Base-by-base conservation (phyloP, 2,888 invertebrate species). In the Pseudoips prasinana region DNA sequence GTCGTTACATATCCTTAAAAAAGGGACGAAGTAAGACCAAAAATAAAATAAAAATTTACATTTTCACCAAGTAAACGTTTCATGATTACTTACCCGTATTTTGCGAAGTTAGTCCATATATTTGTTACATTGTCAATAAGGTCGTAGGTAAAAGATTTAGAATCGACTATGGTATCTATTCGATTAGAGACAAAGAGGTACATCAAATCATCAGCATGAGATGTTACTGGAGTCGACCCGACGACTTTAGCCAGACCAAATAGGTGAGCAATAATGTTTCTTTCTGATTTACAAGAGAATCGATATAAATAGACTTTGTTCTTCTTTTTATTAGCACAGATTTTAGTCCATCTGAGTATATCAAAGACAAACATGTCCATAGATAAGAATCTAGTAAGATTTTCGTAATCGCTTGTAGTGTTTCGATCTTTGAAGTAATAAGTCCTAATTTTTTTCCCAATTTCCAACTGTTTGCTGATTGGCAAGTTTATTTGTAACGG, bases 71-170 rank as follows among this genome's bases (percentile, higher is more conserved):
- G n/a, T n/a, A n/a, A n/a, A n/a, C n/a, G n/a, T n/a, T n/a, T n/a
- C n/a, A n/a, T n/a, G n/a, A n/a, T n/a, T n/a, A 20, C 60, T 56
- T 45, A 70, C 69, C 67, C 66, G 31, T 46, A 47, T 46, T 63
- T 66, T 4, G 61, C 63, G 31, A 70, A 67, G 25, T 67, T 64
- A 0, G 66, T 63, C 64, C 62, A 67, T 1, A 70, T 40, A 31
- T 44, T 58, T 0, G 52, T 53, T 1, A 62, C 39, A 22, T 45
- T 56, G 8, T 61, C 33, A 3, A 68, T 62, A 38, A 63, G 42
- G 18, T 43, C 39, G 27, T 36, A 64, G 8, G 50, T 46, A 11
- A 51, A 33, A 0, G 61, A 50, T 1, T 45, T 28, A 8, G 29
- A 35, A 9, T 53, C 38, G 7, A 60, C 25, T 22, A 49, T 46